Evolutionary conservation across 2,113 vertebrate genomes (phyloP).

Genomic region (Syrrhaptes paradoxus): DNA sequence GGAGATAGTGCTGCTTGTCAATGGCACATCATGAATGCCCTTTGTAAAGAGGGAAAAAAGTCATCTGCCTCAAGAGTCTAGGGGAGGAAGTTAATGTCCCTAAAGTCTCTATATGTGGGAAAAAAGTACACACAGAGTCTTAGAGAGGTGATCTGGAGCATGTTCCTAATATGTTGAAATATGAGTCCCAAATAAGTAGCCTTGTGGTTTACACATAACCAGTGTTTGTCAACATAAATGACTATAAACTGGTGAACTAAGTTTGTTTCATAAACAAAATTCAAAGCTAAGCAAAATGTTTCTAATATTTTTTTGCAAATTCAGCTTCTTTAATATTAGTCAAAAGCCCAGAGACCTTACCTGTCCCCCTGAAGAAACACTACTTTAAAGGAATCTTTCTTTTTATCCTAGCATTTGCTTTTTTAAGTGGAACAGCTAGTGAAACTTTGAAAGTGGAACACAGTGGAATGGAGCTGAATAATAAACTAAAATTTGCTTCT

Average conservation of each 20-base stretch:
- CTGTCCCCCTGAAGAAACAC: neutral
- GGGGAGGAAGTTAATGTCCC: neutral
- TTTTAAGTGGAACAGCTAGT: slow-evolving; percentile 35
- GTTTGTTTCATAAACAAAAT: neutral
- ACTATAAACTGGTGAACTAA: neutral
- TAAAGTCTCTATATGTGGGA: neutral
- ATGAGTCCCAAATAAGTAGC: neutral
- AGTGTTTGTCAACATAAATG: neutral
- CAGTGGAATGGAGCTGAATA: slow-evolving; percentile 40
- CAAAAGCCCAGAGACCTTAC: neutral
- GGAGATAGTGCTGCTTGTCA: neutral
- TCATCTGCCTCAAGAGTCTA: neutral
- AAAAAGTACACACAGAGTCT: neutral
- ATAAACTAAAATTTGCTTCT: slow-evolving; percentile 57
- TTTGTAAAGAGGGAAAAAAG: neutral
- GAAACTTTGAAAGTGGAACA: slow-evolving; percentile 46
- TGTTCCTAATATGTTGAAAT: neutral
- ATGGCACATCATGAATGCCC: neutral
- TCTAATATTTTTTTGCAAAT: neutral
- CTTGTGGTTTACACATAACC: neutral
- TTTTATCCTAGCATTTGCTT: neutral
- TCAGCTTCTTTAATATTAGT: neutral
- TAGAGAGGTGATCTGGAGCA: neutral
- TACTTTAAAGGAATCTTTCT: neutral
- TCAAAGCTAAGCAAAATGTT: neutral